Percentiles rank a stretch among this genome's conserved stretches.
Conservation (phyloP, 2,888 invertebrate genomes). For the Orthosia incerta region DNA sequence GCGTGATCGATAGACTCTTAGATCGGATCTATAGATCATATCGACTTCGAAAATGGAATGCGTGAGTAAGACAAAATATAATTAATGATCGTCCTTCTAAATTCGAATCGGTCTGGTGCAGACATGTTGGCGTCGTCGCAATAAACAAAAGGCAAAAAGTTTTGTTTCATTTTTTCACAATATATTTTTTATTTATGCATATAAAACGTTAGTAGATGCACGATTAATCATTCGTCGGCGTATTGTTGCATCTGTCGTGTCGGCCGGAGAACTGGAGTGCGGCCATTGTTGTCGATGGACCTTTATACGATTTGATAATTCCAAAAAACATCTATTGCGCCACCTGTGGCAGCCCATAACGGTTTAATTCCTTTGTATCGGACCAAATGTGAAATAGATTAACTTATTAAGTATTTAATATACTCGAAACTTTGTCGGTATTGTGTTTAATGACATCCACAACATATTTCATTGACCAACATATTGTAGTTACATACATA, state of each 20-base stretch:
- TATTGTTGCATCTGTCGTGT: constrained; percentile 89
- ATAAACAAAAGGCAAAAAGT: constrained; percentile 89
- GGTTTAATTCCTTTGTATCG: constrained; percentile 69
- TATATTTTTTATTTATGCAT: constrained; percentile 81
- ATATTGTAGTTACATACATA: neutral
- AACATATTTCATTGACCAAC: constrained; percentile 14
- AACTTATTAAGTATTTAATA: constrained; percentile 64
- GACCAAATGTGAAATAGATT: constrained; percentile 75
- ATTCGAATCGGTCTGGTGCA: constrained; percentile 90
- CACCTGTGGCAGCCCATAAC: constrained; percentile 82
- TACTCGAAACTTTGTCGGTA: constrained; percentile 41
- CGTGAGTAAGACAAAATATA: constrained; percentile 91
- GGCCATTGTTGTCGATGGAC: constrained; percentile 82
- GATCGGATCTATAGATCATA: constrained; percentile 91
- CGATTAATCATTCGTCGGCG: constrained; percentile 86
- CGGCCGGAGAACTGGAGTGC: constrained; percentile 79
- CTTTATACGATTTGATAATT: constrained; percentile 77
- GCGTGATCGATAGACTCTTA: constrained; percentile 90
- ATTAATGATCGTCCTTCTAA: constrained; percentile 89
- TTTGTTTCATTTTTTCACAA: constrained; percentile 79
- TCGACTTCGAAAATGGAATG: constrained; percentile 89
- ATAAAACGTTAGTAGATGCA: constrained; percentile 85
- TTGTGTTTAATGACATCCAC: constrained; percentile 36
- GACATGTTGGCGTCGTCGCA: constrained; percentile 90
- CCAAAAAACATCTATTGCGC: constrained; percentile 78